Conservation (phyloP, 2,888 invertebrate species). For the Eurytoma adleriae region DNA sequence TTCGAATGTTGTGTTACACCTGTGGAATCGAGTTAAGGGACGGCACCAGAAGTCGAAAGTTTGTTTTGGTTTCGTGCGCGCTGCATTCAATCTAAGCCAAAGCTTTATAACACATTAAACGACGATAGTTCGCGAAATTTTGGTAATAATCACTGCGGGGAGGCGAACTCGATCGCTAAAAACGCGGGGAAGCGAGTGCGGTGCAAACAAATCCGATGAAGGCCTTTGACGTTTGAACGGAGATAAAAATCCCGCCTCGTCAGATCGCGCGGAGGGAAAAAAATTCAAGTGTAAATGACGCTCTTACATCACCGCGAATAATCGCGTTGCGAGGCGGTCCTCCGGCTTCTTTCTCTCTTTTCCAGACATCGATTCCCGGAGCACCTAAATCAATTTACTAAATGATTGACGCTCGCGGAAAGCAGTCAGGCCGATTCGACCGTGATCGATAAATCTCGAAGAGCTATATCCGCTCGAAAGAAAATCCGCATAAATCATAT, state of each 20-base stretch:
- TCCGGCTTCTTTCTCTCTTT: neutral
- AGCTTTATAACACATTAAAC: too few relatives aligned
- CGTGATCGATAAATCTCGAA: neutral
- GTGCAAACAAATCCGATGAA: neutral
- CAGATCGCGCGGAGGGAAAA: too few relatives aligned
- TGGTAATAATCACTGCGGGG: neutral
- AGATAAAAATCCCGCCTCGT: too few relatives aligned
- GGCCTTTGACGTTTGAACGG: neutral
- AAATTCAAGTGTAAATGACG: constrained; percentile 13
- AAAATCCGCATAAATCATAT: neutral
- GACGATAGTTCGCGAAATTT: too few relatives aligned
- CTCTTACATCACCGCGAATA: neutral
- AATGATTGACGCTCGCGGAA: constrained; percentile 24
- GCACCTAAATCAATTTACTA: constrained; percentile 15
- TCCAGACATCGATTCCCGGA: constrained; percentile 12
- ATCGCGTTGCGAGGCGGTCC: neutral
- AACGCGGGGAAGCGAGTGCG: too few relatives aligned
- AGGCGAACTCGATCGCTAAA: too few relatives aligned
- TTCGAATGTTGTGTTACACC: too few relatives aligned
- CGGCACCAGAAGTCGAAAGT: too few relatives aligned
- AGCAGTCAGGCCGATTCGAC: neutral
- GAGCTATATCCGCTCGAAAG: neutral
- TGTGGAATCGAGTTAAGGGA: too few relatives aligned
- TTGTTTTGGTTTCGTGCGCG: too few relatives aligned
- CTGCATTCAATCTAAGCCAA: too few relatives aligned